These are phyloP conservation scores for Neodiprion fabricii DNA, from an alignment of 1,140 invertebrate genomes.

Conservation along the genomic window DNA sequence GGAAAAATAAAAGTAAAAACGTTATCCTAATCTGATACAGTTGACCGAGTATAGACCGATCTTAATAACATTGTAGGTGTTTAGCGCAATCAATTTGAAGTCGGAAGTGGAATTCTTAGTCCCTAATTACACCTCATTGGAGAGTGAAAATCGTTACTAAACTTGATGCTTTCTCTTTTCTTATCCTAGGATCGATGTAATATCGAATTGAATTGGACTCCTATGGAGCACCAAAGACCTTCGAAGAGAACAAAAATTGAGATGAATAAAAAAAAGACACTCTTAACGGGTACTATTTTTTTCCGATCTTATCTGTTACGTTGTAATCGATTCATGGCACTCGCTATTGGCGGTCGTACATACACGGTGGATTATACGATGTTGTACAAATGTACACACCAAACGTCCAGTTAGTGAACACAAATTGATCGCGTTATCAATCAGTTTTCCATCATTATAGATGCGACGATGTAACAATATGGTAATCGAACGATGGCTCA, in stretches of 20 bases:
- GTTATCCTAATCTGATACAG: neutral
- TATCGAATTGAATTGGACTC: neutral
- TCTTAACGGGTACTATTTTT: neutral
- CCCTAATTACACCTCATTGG: neutral
- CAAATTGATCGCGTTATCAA: conserved; percentile 4
- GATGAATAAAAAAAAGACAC: neutral
- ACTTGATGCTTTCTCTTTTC: neutral
- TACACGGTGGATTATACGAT: neutral
- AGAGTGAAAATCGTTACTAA: neutral
- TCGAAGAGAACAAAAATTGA: neutral
- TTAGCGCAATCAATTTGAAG: neutral
- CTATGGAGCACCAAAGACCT: neutral
- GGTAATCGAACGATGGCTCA: too few species aligned
- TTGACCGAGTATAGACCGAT: neutral
- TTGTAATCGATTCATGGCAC: neutral
- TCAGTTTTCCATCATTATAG: neutral
- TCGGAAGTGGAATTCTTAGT: neutral
- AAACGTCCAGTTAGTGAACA: neutral
- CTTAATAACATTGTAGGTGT: neutral
- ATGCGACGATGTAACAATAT: too few species aligned
- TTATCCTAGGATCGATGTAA: neutral
- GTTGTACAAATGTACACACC: neutral
- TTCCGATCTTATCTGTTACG: neutral
- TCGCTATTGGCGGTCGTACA: neutral
- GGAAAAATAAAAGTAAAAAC: too few species aligned